phyloP scores from a whole-genome alignment of 2,888 invertebrate genomes.

The Penaeus monodon region DNA sequence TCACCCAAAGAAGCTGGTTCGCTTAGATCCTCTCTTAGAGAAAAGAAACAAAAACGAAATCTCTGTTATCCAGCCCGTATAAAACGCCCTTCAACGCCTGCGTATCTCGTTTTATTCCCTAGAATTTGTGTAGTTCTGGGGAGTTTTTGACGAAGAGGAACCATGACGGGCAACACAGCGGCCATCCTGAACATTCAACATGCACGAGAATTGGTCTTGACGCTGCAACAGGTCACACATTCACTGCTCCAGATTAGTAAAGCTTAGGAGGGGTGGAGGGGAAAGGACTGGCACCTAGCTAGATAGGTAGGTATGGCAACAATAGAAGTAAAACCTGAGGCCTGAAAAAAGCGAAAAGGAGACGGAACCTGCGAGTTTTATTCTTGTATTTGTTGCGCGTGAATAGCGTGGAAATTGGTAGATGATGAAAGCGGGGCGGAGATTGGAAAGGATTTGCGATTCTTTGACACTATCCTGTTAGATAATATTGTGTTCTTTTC shows the following conservation, averaged over 20 bases:
- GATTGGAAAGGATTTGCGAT: too few relatives aligned
- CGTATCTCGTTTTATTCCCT: conserved; percentile 40
- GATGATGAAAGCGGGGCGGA: too few relatives aligned
- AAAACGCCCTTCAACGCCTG: conserved; percentile 32
- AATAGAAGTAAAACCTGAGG: too few relatives aligned
- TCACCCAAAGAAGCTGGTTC: conserved; percentile 31
- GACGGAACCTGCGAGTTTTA: background rate
- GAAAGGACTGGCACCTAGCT: background rate
- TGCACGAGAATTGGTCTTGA: conserved; percentile 53
- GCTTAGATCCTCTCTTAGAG: background rate
- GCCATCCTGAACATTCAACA: conserved; percentile 44
- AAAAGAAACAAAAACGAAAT: conserved; percentile 27
- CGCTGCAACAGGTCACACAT: conserved; percentile 57
- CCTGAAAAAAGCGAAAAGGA: background rate
- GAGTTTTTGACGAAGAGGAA: conserved; percentile 52
- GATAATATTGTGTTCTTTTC: too few relatives aligned
- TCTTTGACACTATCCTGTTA: too few relatives aligned
- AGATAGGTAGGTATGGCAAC: too few relatives aligned
- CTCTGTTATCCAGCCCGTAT: conserved; percentile 21
- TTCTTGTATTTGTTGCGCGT: too few relatives aligned
- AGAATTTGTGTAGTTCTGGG: conserved; percentile 38
- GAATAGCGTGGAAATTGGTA: too few relatives aligned
- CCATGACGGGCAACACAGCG: conserved; percentile 45
- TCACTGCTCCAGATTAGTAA: conserved; percentile 45
- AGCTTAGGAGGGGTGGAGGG: conserved; percentile 6